Evolutionary conservation across 2,888 invertebrate genomes (phyloP), one percentile per base, ranked within the genome.

Genomic region (Chesias legatella): DNA sequence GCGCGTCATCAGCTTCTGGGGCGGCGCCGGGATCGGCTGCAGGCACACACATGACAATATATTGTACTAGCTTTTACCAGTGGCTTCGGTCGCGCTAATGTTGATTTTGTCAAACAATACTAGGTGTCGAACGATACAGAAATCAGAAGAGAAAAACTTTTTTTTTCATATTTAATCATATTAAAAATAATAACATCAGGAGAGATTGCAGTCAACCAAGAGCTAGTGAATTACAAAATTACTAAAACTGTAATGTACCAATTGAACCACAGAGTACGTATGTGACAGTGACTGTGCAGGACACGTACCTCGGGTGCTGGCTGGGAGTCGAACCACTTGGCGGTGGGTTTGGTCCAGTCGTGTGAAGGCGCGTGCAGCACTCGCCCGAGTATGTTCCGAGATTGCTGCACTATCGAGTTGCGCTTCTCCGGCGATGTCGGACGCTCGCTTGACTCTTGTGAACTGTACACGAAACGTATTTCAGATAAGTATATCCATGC

Each of bases 1-100:
- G 53, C 95, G 91, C 0, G 96, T 96, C 95, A 96, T 96, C 56
- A 96, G 83, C 60, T 74, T 79, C 42, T 81, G 80, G 0, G 85
- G 88, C 51, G 89, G 66, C 48, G 85, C 59, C 53, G 88, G 79
- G 0, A 66, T 53, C 0, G 77, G 70, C 78, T 79, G 58, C 0
- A 23, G 32, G 1, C 28, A 22, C n/a, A n/a, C n/a, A n/a, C 7
- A 20, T 25, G 1, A 8, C 10, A 8, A 8, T 8, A 25, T 7
- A 25, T 1, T 8, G n/a, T n/a, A n/a, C n/a, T n/a, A n/a, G n/a
- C n/a, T n/a, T n/a, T n/a, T n/a, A n/a, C n/a, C n/a, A n/a, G n/a
- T n/a, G n/a, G n/a, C n/a, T n/a, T n/a, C n/a, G n/a, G n/a, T n/a
- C n/a, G n/a, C n/a, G n/a, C n/a, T n/a, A n/a, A n/a, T n/a, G n/a